phyloP scores from a whole-genome alignment of 35 echinoderm and acorn worm genomes.

The Stichopus chloronotus region DNA sequence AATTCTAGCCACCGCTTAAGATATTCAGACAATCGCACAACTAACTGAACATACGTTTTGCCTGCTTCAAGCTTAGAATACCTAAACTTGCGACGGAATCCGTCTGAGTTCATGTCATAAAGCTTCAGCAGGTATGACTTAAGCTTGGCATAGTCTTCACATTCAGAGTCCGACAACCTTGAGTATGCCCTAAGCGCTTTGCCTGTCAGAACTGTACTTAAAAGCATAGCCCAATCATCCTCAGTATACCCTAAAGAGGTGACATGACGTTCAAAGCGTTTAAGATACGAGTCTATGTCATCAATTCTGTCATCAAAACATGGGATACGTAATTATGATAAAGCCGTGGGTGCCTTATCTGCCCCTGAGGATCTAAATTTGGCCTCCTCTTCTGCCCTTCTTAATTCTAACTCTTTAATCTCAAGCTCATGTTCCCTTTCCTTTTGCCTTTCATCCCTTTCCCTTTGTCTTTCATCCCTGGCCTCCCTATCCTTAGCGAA shows the following conservation, averaged over 20 bases:
- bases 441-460: neutral
- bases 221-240: constrained; percentile 23
- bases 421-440: constrained; percentile 2
- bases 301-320: constrained; percentile 20
- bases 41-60: neutral
- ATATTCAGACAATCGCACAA: neutral
- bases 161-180: constrained; percentile 48
- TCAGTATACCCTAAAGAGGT: neutral
- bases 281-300: constrained; percentile 56
- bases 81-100: constrained; percentile 65
- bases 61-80: constrained; percentile 28
- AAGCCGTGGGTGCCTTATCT: neutral
- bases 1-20: constrained; percentile 1
- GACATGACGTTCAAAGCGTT: constrained; percentile 35
- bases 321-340: neutral
- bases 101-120: constrained; percentile 64
- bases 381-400: neutral
- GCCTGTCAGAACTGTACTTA: constrained; percentile 72
- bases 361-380: neutral
- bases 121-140: constrained; percentile 61
- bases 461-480: constrained; percentile 29
- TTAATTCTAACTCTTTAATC: constrained; percentile 25
- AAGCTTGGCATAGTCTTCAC: constrained; percentile 54
- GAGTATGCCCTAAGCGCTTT: constrained; percentile 72
- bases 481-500: constrained; percentile 20